Percentiles rank a stretch among this genome's conserved stretches.
Conservation (phyloP, 2,113 vertebrate species). For the Malaclemys terrapin region DNA sequence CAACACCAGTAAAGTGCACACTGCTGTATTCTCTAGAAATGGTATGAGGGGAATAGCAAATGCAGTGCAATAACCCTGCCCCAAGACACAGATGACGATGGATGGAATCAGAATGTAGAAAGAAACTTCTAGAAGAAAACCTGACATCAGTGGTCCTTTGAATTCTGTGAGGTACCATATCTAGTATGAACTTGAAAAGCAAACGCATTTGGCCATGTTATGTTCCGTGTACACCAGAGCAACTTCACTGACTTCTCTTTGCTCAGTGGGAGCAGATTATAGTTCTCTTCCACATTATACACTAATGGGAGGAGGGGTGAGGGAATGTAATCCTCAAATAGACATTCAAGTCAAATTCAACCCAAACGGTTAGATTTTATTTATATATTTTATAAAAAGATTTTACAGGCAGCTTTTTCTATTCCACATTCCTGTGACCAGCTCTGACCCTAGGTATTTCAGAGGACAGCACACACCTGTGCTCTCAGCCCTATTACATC, state of each 20-base stretch:
- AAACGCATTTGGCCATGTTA: not conserved
- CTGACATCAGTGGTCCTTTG: not conserved
- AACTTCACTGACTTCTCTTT: not conserved
- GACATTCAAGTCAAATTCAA: not conserved
- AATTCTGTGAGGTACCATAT: not conserved
- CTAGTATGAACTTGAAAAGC: not conserved
- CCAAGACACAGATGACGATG: fast-evolving
- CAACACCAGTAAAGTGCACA: not conserved
- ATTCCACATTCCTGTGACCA: not conserved
- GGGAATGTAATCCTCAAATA: not conserved
- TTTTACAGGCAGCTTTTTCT: not conserved
- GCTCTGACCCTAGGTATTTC: not conserved
- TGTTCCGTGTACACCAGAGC: fast-evolving
- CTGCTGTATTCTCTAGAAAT: not conserved
- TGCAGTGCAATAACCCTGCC: not conserved
- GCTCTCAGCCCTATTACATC: not conserved
- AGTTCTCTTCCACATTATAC: fast-evolving
- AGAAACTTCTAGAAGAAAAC: not conserved
- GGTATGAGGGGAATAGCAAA: not conserved
- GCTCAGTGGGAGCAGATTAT: not conserved
- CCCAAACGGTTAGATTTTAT: not conserved
- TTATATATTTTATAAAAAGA: not conserved
- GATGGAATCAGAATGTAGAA: not conserved
- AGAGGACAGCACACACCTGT: not conserved
- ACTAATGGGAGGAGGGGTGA: not conserved